Percentiles rank a stretch among this genome's conserved stretches.
Evolutionary conservation across 1,140 invertebrate species (phyloP).

Genomic region (Drosophila lacertosa): DNA sequence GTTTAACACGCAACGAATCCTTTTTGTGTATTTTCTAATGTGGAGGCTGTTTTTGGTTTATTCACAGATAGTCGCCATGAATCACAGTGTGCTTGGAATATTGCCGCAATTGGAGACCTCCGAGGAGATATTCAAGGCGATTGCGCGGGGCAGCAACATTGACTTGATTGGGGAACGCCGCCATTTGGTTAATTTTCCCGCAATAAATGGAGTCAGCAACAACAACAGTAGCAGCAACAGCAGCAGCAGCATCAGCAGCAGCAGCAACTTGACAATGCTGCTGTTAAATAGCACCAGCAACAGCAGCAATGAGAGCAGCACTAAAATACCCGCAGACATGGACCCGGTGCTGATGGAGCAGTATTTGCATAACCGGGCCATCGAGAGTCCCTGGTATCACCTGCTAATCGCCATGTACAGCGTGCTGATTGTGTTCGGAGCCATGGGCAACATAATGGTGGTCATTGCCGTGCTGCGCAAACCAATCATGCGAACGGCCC

Average conservation of each 20-base stretch:
- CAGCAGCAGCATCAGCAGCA: slow-evolving; percentile 3
- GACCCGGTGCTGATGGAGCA: slow-evolving; percentile 85
- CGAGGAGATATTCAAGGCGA: slow-evolving; percentile 31
- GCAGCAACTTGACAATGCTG: slow-evolving; percentile 10
- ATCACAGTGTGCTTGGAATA: slow-evolving; percentile 52
- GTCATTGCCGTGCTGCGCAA: slow-evolving; percentile 91
- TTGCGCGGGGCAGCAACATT: slow-evolving; percentile 35
- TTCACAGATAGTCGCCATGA: slow-evolving; percentile 65
- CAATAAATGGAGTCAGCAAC: neutral
- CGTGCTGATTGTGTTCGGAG: slow-evolving; percentile 90
- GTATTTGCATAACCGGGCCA: slow-evolving; percentile 87
- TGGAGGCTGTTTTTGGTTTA: slow-evolving; percentile 15
- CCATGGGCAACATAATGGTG: slow-evolving; percentile 91
- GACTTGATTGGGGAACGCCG: slow-evolving; percentile 27
- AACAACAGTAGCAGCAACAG: neutral
- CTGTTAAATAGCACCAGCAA: slow-evolving; percentile 28
- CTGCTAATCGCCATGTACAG: slow-evolving; percentile 89
- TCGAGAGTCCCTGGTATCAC: slow-evolving; percentile 88
- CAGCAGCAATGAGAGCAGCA: slow-evolving; percentile 34
- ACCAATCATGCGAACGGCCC: slow-evolving; percentile 92
- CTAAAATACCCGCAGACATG: slow-evolving; percentile 30
- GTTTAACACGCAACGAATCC: slow-evolving; percentile 38
- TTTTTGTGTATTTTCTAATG: neutral
- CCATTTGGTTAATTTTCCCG: slow-evolving; percentile 30
- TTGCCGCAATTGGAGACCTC: slow-evolving; percentile 22